Evolutionary conservation across 30 jellyfish, hydroid and myxozoan species (phyloP).

Genomic region (Haliclystus octoradiatus): DNA sequence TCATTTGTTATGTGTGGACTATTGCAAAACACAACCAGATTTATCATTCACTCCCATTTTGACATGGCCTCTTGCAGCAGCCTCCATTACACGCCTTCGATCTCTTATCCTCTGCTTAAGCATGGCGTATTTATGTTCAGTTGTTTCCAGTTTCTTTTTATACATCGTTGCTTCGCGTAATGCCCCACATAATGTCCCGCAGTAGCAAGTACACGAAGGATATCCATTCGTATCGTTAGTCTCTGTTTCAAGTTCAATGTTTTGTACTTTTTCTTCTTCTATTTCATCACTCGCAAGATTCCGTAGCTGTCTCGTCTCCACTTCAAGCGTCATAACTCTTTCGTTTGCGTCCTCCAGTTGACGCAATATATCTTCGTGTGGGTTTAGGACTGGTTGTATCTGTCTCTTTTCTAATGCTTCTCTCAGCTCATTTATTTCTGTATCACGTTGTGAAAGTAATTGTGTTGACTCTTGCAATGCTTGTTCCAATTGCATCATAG

Average conservation of each 20-base stretch:
- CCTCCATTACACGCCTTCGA: conserved; percentile 65
- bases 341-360: conserved; percentile 64
- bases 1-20: background rate
- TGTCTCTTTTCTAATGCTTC: conserved; percentile 22
- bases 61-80: conserved; percentile 19
- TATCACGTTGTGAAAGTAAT: conserved; percentile 60
- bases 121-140: conserved; percentile 56
- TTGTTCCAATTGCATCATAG: conserved; percentile 71
- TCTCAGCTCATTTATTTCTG: conserved; percentile 51
- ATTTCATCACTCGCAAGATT: background rate
- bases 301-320: conserved; percentile 14
- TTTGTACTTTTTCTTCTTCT: conserved; percentile 8
- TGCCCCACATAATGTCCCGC: conserved; percentile 89
- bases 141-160: conserved; percentile 42
- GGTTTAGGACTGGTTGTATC: conserved; percentile 7
- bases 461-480: conserved; percentile 77
- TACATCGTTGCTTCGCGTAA: conserved; percentile 58
- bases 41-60: conserved; percentile 52
- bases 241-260: background rate
- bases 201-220: conserved; percentile 85
- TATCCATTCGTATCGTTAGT: background rate
- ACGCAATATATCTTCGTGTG: conserved; percentile 38
- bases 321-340: conserved; percentile 44
- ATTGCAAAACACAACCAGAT: conserved; percentile 75
- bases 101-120: conserved; percentile 72